Base-by-base conservation (phyloP, 2,113 vertebrate species). In the Nothocercus nigrocapillus region DNA sequence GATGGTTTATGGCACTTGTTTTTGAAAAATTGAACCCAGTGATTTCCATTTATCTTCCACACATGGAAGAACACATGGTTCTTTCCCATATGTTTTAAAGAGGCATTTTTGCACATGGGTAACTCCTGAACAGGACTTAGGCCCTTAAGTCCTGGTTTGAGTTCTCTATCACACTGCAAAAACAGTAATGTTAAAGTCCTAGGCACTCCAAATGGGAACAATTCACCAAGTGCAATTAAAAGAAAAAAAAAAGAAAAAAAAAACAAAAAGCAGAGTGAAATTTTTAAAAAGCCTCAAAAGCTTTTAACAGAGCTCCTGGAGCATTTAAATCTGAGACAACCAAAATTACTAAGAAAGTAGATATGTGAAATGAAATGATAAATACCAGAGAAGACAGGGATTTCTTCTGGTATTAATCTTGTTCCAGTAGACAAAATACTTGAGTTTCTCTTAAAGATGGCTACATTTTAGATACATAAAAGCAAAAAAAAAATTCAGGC, bases 1-100 rank as follows among this genome's bases (percentile, higher is more conserved):
- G 59, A 27, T 38, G 16, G 3, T 44, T 63, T 63, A 49, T 19
- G 14, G n/a, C 54, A 66, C 49, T 66, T 80, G 11, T 30, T 90
- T 74, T 78, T 86, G 45, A 73, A 93, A 87, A 84, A 62, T 3
- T 24, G 58, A 90, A 8, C 45, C 61, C 58, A 66, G 66, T 17
- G 18, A 86, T 76, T 92, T 93, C 69, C 49, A 89, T 20, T 73
- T 89, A 72, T 82, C 78, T 90, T 62, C 62, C 45, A 92, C 47
- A 27, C 6, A 2, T 2, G 7, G 19, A 86, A 84, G 40, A 82
- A 30, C 44, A 76, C 2, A 9, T 58, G 75, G 58, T 86, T 90
- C 69, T 86, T 88, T 84, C n/a, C 70, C 62, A 72, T 78, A 79
- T 22, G 15, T 63, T 92, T 90, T 53, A 87, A 74, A 84, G 75